Percentiles rank a stretch among this genome's conserved stretches.
These are phyloP conservation scores for Amblyteles armatorius DNA, from an alignment of 2,888 invertebrate species.

Conservation along the genomic window DNA sequence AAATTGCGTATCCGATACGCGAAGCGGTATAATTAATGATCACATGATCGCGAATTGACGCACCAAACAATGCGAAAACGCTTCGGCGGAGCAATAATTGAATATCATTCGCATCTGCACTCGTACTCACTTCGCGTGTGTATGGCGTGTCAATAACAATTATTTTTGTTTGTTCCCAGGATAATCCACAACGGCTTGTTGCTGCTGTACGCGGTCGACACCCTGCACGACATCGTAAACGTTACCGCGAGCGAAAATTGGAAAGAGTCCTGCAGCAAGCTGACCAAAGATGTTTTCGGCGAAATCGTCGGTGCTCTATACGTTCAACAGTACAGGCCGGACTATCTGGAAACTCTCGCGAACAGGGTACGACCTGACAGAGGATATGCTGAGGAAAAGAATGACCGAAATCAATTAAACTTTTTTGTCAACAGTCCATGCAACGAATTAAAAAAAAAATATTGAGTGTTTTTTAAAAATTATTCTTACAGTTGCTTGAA, in stretches of 20 bases:
- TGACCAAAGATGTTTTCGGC: slow-evolving; percentile 83
- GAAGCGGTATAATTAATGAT: slow-evolving; percentile 5
- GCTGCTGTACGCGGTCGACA: slow-evolving; percentile 85
- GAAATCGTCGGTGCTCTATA: slow-evolving; percentile 85
- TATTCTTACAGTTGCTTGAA: too few relatives aligned
- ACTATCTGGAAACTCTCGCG: slow-evolving; percentile 82
- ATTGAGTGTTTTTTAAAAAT: too few relatives aligned
- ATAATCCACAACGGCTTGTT: slow-evolving; percentile 85
- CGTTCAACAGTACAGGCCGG: slow-evolving; percentile 84
- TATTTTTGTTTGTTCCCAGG: slow-evolving; percentile 76
- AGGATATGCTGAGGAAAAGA: background rate
- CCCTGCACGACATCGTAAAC: slow-evolving; percentile 84
- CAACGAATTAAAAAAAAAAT: too few relatives aligned
- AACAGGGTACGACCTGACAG: slow-evolving; percentile 80
- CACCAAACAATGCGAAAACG: background rate
- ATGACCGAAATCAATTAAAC: background rate
- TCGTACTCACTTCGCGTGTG: slow-evolving; percentile 3
- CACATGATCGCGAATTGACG: slow-evolving; percentile 9
- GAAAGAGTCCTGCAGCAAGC: slow-evolving; percentile 82
- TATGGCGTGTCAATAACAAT: slow-evolving; percentile 27
- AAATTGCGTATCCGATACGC: slow-evolving; percentile 5
- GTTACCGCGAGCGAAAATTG: slow-evolving; percentile 82
- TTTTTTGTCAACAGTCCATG: too few relatives aligned
- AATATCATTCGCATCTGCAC: background rate
- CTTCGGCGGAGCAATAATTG: slow-evolving; percentile 3